Evolutionary conservation across 1,140 invertebrate species (phyloP), one percentile per base, ranked within the genome.

Genomic region (Atopsyche davidsoni): DNA sequence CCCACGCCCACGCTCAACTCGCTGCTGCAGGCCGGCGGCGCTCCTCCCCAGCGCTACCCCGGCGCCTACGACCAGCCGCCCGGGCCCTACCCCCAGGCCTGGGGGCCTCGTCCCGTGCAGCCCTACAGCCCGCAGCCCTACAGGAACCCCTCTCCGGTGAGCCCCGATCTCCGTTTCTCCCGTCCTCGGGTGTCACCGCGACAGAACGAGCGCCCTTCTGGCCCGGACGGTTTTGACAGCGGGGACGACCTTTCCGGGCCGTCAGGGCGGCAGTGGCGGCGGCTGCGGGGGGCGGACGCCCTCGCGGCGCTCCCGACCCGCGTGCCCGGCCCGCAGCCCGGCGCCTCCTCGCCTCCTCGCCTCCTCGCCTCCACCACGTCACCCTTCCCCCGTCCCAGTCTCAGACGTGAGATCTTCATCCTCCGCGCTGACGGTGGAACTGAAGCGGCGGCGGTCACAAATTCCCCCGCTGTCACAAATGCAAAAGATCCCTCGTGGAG

Each of bases 1-100:
- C 90, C 89, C 13, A 94, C 91, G 34, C 91, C 92, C 36, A 94
- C 91, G 21, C 74, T 94, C 46, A 94, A 94, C 70, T 90, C 92
- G 61, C 72, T 94, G 59, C 75, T 93, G 25, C 88, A 91, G 69
- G 84, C 86, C 23, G 87, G 86, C 60, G 87, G 86, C 53, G 64
- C 70, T 61, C 61, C 63, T 59, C 66, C 62, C 16, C 65, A 62
- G 40, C 65, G 60, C 16, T 46, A 51, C 44, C 47, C 42, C 14
- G 70, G 70, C 52, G 68, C 66, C 57, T 70, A 70, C 60, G 69
- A 72, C 7, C 69, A 70, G 57, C 68, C 67, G 16, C 69, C n/a
- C n/a, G 60, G 68, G 3, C 62, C 78, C 23, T 78, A 78, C 62
- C 75, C 68, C 66, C 60, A 69, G 66, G 67, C 64, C 38, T 71